Evolutionary conservation across 2,113 vertebrate species (phyloP).

Genomic region (Podarcis raffonei): DNA sequence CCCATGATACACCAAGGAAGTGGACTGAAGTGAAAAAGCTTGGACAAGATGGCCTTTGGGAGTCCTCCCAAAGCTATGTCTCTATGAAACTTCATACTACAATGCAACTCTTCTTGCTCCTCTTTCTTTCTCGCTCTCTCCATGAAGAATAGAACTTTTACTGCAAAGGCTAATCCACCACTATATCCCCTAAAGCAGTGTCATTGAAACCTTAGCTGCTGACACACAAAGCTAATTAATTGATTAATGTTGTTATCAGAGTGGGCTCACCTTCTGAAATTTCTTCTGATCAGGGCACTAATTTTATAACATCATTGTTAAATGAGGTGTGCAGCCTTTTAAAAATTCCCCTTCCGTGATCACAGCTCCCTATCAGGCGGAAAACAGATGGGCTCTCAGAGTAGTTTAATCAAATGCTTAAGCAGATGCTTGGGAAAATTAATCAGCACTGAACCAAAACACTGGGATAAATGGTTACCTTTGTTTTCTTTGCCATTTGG

Average conservation of each 20-base stretch:
- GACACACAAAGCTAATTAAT: conserved; percentile 57
- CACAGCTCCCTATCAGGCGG: conserved; percentile 58
- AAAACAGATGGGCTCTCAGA: conserved; percentile 74
- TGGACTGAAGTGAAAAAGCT: not conserved
- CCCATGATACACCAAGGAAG: not conserved
- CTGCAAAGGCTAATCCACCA: not conserved
- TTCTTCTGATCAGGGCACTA: conserved; percentile 60
- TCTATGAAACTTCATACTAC: not conserved
- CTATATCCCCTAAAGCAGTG: not conserved
- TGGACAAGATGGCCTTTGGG: not conserved
- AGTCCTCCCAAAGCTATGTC: not conserved
- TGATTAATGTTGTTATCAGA: conserved; percentile 66
- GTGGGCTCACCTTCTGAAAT: conserved; percentile 60
- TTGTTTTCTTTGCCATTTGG: conserved; percentile 66
- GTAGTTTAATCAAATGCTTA: conserved; percentile 74
- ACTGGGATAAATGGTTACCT: conserved; percentile 69
- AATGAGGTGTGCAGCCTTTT: conserved; percentile 71
- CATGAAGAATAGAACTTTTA: fast-evolving
- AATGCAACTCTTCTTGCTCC: too few species aligned
- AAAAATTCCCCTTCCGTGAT: conserved; percentile 55
- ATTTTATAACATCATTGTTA: conserved; percentile 70
- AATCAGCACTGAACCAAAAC: conserved; percentile 69
- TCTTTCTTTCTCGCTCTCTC: not conserved
- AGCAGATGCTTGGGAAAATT: conserved; percentile 74
- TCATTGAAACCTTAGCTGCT: conserved; percentile 43